Evolutionary conservation across 2,797 vertebrate genomes (phyloP), one percentile per base, ranked within the genome.

Genomic region (Pteropus rufus): DNA sequence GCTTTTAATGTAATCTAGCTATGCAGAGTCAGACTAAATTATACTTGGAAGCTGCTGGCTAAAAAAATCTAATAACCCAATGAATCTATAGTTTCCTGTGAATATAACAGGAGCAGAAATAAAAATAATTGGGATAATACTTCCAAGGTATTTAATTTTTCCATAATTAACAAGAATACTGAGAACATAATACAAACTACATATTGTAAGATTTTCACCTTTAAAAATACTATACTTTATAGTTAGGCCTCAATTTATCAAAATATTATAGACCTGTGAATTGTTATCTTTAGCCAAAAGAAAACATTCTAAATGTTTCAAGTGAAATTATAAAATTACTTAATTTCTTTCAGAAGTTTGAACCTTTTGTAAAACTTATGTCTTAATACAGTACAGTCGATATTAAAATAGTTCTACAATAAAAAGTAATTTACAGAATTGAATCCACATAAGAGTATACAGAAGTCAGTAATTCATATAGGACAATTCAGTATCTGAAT

Each of bases 191-290:
- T 11, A 89, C 15, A 76, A 86, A 75, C 82, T 73, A 94, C 23
- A 70, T 6, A 69, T 7, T 49, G 18, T 64, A 94, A 89, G 49
- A 89, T 23, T 77, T 80, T 70, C 69, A 92, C 89, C 31, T 95
- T 85, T 69, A 89, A 89, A 76, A 89, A n/a, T 6, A 65, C 15
- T 49, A 44, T 49, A 49, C 77, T 92, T 80, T 56, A 76, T 5
- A 92, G 29, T 79, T 80, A 81, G 64, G 39, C 7, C 52, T 93
- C 75, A 64, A 95, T 10, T 92, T 91, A 93, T 75, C 70, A 52
- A 58, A 21, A 58, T 56, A 62, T 46, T 82, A 46, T 0, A 88
- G 29, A 73, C n/a, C 23, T 86, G 26, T 89, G 65, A 82, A 64
- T 82, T 41, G 34, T 82, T 79, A 86, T 19, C 26, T 65, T 81